Percentiles rank a stretch among this genome's conserved stretches.
Conservation (phyloP, 1,140 invertebrate genomes). For the Dendroctonus ponderosae region DNA sequence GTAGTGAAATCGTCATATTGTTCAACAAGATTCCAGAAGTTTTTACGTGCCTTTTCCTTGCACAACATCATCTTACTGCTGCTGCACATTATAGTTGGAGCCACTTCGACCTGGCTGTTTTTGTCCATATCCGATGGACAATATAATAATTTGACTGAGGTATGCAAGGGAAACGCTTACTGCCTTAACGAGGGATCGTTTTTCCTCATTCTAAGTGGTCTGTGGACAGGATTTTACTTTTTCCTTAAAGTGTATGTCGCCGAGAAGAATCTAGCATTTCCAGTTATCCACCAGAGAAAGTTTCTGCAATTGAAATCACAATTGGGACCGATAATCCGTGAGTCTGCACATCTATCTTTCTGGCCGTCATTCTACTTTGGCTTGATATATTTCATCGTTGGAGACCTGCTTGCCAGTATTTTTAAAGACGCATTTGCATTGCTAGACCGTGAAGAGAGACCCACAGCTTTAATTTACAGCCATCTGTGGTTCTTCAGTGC, state of each 20-base stretch:
- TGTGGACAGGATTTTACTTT: constrained; percentile 68
- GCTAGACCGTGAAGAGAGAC: constrained; percentile 54
- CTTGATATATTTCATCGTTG: constrained; percentile 59
- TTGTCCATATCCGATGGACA: constrained; percentile 58
- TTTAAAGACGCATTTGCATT: constrained; percentile 54
- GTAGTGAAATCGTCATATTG: constrained; percentile 54
- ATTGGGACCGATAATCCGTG: constrained; percentile 57
- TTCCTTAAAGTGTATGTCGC: constrained; percentile 59
- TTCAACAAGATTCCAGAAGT: constrained; percentile 62
- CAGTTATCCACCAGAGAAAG: constrained; percentile 66
- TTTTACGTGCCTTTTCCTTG: constrained; percentile 59
- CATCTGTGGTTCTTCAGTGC: constrained; percentile 67
- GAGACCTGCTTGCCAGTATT: constrained; percentile 50
- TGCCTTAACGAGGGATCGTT: constrained; percentile 58
- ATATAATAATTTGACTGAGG: constrained; percentile 52
- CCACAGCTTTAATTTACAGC: constrained; percentile 60
- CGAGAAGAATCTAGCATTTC: constrained; percentile 61
- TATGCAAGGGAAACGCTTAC: constrained; percentile 41
- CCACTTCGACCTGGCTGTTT: constrained; percentile 61
- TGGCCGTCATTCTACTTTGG: constrained; percentile 63
- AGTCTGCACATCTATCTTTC: constrained; percentile 58
- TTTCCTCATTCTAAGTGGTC: constrained; percentile 64
- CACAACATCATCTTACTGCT: constrained; percentile 58
- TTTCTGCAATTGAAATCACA: constrained; percentile 62
- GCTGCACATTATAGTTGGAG: constrained; percentile 60